A percentile compares a stretch with the other conserved stretches of the same genome.
These are phyloP conservation scores for Caenorhabditis auriculariae DNA, from an alignment of 2,888 invertebrate species.

Conservation along the genomic window DNA sequence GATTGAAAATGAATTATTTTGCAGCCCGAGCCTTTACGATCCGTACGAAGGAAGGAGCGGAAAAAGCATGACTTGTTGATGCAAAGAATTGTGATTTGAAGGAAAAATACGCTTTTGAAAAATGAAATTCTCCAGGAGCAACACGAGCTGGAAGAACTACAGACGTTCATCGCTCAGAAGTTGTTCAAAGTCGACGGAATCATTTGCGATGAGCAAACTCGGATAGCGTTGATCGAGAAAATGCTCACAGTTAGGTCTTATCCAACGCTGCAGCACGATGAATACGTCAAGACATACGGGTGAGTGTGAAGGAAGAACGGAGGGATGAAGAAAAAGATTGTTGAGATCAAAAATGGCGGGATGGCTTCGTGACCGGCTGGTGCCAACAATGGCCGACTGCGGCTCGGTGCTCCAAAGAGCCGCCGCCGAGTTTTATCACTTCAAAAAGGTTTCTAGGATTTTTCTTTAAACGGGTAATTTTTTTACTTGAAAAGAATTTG, in stretches of 20 bases:
- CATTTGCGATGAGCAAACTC: slow-evolving; percentile 46
- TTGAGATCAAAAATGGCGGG: slow-evolving; percentile 36
- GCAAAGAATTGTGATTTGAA: background rate
- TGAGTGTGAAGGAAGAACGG: background rate
- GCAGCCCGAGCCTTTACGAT: too few relatives aligned
- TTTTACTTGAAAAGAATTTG: background rate
- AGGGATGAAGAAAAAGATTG: background rate
- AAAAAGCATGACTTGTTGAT: background rate
- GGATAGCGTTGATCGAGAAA: slow-evolving; percentile 41
- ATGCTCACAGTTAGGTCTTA: slow-evolving; percentile 20
- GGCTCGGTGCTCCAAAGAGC: slow-evolving; percentile 39
- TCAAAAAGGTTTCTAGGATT: slow-evolving; percentile 21
- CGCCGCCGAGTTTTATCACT: slow-evolving; percentile 35
- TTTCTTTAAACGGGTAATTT: too few relatives aligned
- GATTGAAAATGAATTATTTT: too few relatives aligned
- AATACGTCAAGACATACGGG: slow-evolving; percentile 35
- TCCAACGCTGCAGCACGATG: slow-evolving; percentile 22
- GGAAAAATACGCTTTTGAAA: too few relatives aligned
- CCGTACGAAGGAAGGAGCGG: too few relatives aligned
- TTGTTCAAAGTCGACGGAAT: slow-evolving; percentile 47
- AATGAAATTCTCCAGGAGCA: slow-evolving; percentile 32
- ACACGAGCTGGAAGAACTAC: slow-evolving; percentile 45
- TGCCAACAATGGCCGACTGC: slow-evolving; percentile 42
- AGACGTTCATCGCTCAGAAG: slow-evolving; percentile 49
- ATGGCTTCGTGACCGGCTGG: slow-evolving; percentile 45